Percentiles rank a stretch among this genome's conserved stretches.
phyloP scores from a whole-genome alignment of 2,888 invertebrate species.

The Drosophila heteroneura region DNA sequence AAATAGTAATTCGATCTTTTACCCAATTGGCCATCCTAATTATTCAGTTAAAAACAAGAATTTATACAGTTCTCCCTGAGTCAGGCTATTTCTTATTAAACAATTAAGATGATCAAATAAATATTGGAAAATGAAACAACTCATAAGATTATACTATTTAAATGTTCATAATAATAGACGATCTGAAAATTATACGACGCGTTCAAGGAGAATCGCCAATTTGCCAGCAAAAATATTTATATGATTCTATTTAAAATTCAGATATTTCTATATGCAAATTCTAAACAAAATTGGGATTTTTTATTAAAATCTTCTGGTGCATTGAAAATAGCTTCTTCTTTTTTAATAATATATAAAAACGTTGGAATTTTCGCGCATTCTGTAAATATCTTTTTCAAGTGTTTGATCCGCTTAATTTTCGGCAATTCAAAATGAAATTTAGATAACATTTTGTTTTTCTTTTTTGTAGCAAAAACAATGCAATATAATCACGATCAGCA shows the following conservation, averaged over 20 bases:
- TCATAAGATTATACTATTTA: neutral
- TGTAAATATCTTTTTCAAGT: neutral
- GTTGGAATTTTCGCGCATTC: neutral
- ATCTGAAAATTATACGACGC: neutral
- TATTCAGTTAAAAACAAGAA: neutral
- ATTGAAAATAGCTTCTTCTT: neutral
- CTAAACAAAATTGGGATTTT: neutral
- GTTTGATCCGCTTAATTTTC: neutral
- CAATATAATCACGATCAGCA: conserved; percentile 38
- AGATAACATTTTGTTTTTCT: neutral
- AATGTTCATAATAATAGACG: neutral
- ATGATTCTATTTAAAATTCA: neutral
- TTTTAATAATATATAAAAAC: neutral
- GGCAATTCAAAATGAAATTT: conserved; percentile 1
- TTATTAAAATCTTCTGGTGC: neutral
- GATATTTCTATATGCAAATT: neutral
- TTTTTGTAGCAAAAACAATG: conserved; percentile 20
- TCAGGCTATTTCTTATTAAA: neutral
- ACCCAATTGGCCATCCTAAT: neutral
- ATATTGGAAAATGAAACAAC: neutral
- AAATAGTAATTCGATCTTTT: neutral
- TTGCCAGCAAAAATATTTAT: neutral
- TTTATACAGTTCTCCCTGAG: neutral
- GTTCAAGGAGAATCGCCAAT: neutral
- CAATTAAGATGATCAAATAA: neutral